Evolutionary conservation across 2,113 vertebrate species (phyloP), one percentile per base, ranked within the genome.

Genomic region (Limanda limanda): DNA sequence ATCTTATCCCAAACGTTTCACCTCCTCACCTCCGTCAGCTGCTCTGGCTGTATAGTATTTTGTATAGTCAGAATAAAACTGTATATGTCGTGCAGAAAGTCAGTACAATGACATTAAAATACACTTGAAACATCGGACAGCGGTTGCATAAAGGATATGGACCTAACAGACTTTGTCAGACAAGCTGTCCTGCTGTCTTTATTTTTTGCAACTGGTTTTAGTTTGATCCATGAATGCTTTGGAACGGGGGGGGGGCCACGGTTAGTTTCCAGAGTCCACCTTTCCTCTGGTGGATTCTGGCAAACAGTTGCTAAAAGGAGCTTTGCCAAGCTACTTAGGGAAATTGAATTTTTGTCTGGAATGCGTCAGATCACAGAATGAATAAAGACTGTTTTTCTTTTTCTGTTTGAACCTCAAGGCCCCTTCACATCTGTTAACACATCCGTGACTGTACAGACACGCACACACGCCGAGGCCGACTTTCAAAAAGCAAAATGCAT

Each of bases 331-430:
- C 57, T 63, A 83, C 78, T 90, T 77, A 79, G 75, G n/a, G 82
- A 92, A 86, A 93, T 75, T 88, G 70, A 84, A 71, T 87, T 93
- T 94, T 93, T 92, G 91, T 89, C 86, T 79, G 86, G 90, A 88
- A 76, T 92, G 81, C 78, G 72, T 89, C 77, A 51, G 47, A 51
- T 51, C 14, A 51, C 47, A 80, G 56, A 91, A 91, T 78, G 82
- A 92, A 93, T 92, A 91, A 94, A 95, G 74, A 86, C 80, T 2
- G 27, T 61, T 23, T 2, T 81, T 84, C 51, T 47, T 84, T 79
- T 81, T 83, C 47, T 71, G 85, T 93, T 81, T 87, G 55, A 90
- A 86, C 35, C 5, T 68, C 10, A 80, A 56, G 83, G 80, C 81
- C 74, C 83, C 59, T 63, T 86, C 76, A 76, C 71, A 73, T 86